Conservation (phyloP, 2,797 vertebrate genomes). For the Philypnodon macrostomus region DNA sequence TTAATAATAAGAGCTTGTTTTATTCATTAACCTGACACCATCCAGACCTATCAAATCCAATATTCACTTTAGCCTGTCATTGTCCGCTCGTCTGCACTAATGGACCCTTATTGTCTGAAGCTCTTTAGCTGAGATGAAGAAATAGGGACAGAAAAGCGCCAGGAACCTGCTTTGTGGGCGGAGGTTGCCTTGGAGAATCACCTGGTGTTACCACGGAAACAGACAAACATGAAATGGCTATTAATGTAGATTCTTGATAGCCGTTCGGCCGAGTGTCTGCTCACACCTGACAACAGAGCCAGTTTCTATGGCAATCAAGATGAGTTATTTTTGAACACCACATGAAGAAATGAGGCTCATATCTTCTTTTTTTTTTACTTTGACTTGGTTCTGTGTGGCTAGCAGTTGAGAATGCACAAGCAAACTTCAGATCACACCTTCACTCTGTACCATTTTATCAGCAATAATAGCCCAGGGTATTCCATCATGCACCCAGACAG, state of each 20-base stretch:
- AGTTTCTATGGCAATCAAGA: slow-evolving; percentile 56
- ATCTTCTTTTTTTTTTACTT: slow-evolving; percentile 1
- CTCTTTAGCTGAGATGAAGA: slow-evolving; percentile 9
- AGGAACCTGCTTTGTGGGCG: slow-evolving; percentile 46
- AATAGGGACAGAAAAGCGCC: slow-evolving; percentile 17
- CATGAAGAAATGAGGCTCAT: neutral
- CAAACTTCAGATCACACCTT: slow-evolving; percentile 18
- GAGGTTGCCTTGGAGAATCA: slow-evolving; percentile 69
- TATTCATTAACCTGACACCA: slow-evolving; percentile 25
- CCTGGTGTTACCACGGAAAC: slow-evolving; percentile 76
- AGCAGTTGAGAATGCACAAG: slow-evolving; percentile 21
- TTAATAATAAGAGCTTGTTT: slow-evolving; percentile 7
- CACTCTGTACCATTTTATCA: slow-evolving; percentile 25
- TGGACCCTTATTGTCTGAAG: neutral
- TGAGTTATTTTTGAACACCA: neutral
- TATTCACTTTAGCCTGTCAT: slow-evolving; percentile 16
- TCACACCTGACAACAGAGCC: slow-evolving; percentile 56
- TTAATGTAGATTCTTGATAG: slow-evolving; percentile 59
- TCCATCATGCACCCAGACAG: slow-evolving; percentile 38
- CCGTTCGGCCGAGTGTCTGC: slow-evolving; percentile 44
- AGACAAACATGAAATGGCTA: slow-evolving; percentile 55
- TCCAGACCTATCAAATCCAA: slow-evolving; percentile 17
- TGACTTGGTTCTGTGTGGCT: slow-evolving; percentile 16
- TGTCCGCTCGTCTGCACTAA: neutral
- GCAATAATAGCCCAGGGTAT: slow-evolving; percentile 18